Evolutionary conservation across 2,888 invertebrate species (phyloP), one percentile per base, ranked within the genome.

Genomic region (Aphodius granarius): DNA sequence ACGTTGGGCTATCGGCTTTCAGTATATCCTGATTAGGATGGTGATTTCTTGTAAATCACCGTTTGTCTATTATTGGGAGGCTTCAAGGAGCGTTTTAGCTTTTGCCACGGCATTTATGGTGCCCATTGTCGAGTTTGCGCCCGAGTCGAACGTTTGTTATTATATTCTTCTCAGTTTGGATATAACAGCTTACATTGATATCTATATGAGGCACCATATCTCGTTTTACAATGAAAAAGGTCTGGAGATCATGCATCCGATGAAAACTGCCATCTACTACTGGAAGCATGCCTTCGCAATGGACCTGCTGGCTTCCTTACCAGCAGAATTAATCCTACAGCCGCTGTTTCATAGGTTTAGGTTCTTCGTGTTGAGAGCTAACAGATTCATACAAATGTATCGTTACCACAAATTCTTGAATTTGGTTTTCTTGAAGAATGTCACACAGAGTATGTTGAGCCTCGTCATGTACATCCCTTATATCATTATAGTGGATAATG

Each of bases 211-310:
- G 15, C 81, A 82, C 72, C 80, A 83, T 73, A 71, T 82, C 15
- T 77, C 80, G 17, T 83, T 80, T 21, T 83, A 80, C 74, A 80
- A 83, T 66, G 43, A 77, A n/a, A 73, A 78, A 0, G 79, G 80
- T 4, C 62, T 83, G 3, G 80, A 83, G 71, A 78, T 83, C 3
- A 78, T 78, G 17, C 83, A 83, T 75, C 83, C 83, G 1, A 75
- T 80, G 20, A 76, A 77, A 63, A 82, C 81, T 3, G 79, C 80
- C 0, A 66, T 65, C 0, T 66, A 83, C 74, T 83, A 82, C 74
- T 81, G 81, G 79, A 80, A 71, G 16, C 79, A 81, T 20, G 78
- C 76, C 6, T 81, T 83, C 17, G 19, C 79, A 15, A 22, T 81
- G 3, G 83, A 83, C 68, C 16, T 83, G 1, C 23, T 83, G 9